Conservation (phyloP, 2,888 invertebrate genomes). For the Andrena marginata region DNA sequence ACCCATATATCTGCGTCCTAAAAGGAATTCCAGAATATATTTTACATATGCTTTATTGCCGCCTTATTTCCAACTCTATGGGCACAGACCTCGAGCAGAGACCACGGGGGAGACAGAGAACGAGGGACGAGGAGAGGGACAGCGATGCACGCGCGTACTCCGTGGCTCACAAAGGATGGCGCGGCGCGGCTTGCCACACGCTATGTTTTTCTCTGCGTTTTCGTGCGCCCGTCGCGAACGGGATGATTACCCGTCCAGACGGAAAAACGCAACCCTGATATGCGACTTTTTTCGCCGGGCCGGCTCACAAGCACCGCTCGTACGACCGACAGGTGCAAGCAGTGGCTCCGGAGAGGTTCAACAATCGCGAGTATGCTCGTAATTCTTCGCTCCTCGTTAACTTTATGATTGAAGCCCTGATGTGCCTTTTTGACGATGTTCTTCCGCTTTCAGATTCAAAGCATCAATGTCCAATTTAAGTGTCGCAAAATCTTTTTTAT, state of each 20-base stretch:
- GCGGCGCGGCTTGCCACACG: conserved; percentile 12
- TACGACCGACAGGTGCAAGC: conserved; percentile 2
- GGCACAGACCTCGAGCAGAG: conserved; percentile 65
- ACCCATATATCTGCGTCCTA: conserved; percentile 84
- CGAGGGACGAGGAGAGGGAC: conserved; percentile 5
- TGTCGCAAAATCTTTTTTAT: neutral
- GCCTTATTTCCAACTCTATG: conserved; percentile 83
- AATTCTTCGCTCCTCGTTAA: neutral
- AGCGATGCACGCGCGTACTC: conserved; percentile 52
- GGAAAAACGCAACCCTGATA: neutral
- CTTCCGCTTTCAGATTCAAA: too few species aligned
- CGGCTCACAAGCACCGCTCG: neutral
- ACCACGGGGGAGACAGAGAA: conserved; percentile 42
- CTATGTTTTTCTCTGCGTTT: conserved; percentile 45
- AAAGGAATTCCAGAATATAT: conserved; percentile 85
- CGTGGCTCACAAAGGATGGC: conserved; percentile 52
- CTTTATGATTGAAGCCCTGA: neutral
- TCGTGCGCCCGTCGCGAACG: conserved; percentile 26
- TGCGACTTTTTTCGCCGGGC: conserved; percentile 9
- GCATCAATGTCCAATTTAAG: neutral
- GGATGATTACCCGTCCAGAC: conserved; percentile 16
- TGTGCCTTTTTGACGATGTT: too few species aligned
- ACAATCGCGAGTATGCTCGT: neutral
- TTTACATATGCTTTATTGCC: conserved; percentile 85
- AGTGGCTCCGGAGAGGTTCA: neutral